Percentiles rank a stretch among this genome's conserved stretches.
Conservation (phyloP, 1,140 invertebrate genomes). For the Sarcophaga bullata region DNA sequence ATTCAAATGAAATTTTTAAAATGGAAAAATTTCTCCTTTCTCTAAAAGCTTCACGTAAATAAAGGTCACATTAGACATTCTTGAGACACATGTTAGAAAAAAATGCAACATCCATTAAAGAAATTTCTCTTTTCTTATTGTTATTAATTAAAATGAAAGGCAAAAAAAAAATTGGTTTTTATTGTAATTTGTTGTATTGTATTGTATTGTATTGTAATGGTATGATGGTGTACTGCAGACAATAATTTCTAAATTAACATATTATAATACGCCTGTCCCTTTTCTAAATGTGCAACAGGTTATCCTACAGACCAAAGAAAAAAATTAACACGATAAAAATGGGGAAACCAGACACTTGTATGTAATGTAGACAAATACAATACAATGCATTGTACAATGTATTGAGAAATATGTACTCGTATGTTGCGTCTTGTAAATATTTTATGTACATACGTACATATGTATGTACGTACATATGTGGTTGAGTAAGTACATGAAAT, state of each 20-base stretch:
- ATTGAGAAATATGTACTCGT: too few species aligned
- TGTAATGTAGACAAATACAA: background rate
- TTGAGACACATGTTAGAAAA: constrained; percentile 2
- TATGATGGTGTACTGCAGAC: background rate
- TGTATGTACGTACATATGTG: background rate
- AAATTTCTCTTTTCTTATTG: constrained; percentile 17
- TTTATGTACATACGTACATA: background rate
- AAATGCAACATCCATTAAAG: constrained; percentile 24
- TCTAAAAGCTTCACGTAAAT: background rate
- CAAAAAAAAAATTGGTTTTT: too few species aligned
- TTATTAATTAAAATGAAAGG: constrained; percentile 3
- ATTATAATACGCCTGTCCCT: constrained; percentile 36
- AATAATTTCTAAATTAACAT: constrained; percentile 32
- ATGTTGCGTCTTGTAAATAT: background rate
- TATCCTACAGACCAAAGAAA: constrained; percentile 13
- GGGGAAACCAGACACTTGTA: background rate
- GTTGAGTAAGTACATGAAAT: constrained; percentile 6
- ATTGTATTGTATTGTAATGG: background rate
- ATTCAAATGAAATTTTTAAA: background rate
- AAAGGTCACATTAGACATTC: constrained; percentile 17
- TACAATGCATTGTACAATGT: background rate
- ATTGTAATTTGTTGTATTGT: background rate
- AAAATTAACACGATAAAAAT: background rate
- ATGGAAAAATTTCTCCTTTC: constrained; percentile 1
- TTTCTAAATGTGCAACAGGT: constrained; percentile 34